Evolutionary conservation across 35 echinoderm and acorn worm species (phyloP).

Genomic region (Eucidaris tribuloides): DNA sequence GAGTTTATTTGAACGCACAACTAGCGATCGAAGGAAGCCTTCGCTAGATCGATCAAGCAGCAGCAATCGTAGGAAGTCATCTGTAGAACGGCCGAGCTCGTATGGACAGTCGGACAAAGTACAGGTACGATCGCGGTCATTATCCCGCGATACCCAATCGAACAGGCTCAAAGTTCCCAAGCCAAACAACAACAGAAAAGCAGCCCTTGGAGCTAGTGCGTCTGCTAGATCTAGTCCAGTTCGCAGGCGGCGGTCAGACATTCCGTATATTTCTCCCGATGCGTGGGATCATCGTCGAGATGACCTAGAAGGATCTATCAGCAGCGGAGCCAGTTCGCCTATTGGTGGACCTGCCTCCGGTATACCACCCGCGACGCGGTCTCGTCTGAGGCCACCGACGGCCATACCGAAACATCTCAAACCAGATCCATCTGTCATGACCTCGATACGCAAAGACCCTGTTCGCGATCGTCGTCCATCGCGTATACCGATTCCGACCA

Average conservation of each 20-base stretch:
- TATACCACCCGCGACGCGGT: constrained; percentile 10
- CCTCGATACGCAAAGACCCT: constrained; percentile 60
- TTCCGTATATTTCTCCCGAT: constrained; percentile 20
- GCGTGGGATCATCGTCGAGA: neutral
- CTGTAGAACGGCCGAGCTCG: neutral
- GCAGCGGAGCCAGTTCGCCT: constrained; percentile 67
- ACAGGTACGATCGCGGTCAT: neutral
- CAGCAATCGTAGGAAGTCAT: neutral
- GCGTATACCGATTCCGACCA: constrained; percentile 66
- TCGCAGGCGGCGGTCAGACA: constrained; percentile 15
- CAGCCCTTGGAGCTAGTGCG: neutral
- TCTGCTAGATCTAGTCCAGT: neutral
- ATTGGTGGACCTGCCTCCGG: constrained; percentile 44
- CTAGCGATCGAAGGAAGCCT: too few species aligned
- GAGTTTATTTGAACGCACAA: constrained; percentile 3
- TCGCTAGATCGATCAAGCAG: constrained; percentile 4
- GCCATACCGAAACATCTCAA: constrained; percentile 70
- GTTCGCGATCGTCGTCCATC: constrained; percentile 26
- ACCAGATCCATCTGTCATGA: constrained; percentile 46
- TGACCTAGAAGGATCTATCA: constrained; percentile 11
- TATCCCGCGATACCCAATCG: neutral
- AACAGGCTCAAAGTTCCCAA: neutral
- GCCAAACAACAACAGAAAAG: neutral
- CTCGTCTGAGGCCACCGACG: constrained; percentile 61
- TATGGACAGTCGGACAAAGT: constrained; percentile 14